Evolutionary conservation across 2,888 invertebrate genomes (phyloP), one percentile per base, ranked within the genome.

Genomic region (Notodonta dromedarius): DNA sequence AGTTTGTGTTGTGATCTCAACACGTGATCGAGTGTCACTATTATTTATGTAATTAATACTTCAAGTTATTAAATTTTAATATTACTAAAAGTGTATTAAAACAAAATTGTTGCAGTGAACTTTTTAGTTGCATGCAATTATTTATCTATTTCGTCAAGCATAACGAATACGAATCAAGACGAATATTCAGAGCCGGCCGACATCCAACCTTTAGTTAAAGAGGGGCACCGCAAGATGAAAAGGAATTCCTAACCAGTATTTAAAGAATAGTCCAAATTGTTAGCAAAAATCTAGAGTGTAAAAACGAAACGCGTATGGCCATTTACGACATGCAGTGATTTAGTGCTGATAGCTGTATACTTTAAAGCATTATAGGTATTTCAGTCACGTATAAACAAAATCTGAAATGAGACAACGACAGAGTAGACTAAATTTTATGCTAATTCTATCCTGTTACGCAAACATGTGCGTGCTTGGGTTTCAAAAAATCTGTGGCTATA

Each of bases 391-490:
- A 32, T 56, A 56, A 35, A 39, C 58, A 51, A 56, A 59, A 61
- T 71, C 65, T 62, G 50, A 53, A 57, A 58, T 54, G 58, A 54
- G 52, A 57, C 55, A 50, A 32, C 51, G 54, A 46, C 60, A 63
- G 68, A 53, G 57, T 63, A 66, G 56, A 64, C 65, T 70, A 67
- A 70, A 65, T 73, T 67, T 73, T 69, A 73, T 69, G 65, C 35
- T 53, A 65, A 70, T 70, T 55, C 44, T 54, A 46, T 60, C 60
- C 65, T 58, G 59, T 67, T 66, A 53, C 63, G 65, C 67, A 68
- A 66, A 61, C 56, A 57, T 35, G 50, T 57, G 57, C 65, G 63
- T 70, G 66, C 48, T 66, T 59, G 58, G 68, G 61, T 63, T 70
- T 56, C 56, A 48, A 59, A 70, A 63, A 42, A 12, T 39, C 13